Evolutionary conservation across 2,113 vertebrate species (phyloP), one percentile per base, ranked within the genome.

Genomic region (Mungos mungo): DNA sequence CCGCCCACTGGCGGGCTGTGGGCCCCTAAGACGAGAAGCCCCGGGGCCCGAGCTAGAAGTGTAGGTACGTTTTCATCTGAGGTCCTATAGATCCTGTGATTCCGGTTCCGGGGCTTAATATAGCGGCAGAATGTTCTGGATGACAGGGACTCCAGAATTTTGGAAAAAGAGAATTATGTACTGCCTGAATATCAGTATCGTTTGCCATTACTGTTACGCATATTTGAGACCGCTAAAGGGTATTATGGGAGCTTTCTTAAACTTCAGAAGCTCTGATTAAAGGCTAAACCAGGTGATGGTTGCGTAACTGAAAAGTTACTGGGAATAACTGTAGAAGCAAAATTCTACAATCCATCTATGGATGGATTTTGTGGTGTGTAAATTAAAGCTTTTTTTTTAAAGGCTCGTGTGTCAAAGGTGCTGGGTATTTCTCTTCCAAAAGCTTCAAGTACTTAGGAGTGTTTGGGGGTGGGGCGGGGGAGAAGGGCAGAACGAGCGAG

Each of bases 221-320:
- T 96, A 90, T 88, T 35, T 68, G 90, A 93, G 41, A 47, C 80
- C 23, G 50, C 27, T 80, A 63, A 96, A 57, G 41, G 50, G 88
- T 45, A 79, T 88, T 47, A 71, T 15, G 18, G 63, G 89, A 93
- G 65, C 15, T 68, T 89, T 76, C 31, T 82, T 89, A 76, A 94
- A 94, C 65, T 77, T 80, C 19, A 77, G 65, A 82, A 74, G n/a
- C 27, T 82, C 14, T 33, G 54, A 93, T 33, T 60, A 74, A 96
- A 95, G 41, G 87, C 81, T 13, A 92, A 90, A 87, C 25, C 29
- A 79, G 19, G 27, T 33, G 38, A 60, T 31, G 80, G 54, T 21
- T 87, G 52, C 63, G 68, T 19, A 93, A 54, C 38, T 45, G 92
- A 90, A 68, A 72, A 47, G 81, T 60, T 83, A 52, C 18, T 57